A percentile compares a stretch with the other conserved stretches of the same genome.
Evolutionary conservation across 2,888 invertebrate genomes (phyloP).

Genomic region (Cremastinae sp.): DNA sequence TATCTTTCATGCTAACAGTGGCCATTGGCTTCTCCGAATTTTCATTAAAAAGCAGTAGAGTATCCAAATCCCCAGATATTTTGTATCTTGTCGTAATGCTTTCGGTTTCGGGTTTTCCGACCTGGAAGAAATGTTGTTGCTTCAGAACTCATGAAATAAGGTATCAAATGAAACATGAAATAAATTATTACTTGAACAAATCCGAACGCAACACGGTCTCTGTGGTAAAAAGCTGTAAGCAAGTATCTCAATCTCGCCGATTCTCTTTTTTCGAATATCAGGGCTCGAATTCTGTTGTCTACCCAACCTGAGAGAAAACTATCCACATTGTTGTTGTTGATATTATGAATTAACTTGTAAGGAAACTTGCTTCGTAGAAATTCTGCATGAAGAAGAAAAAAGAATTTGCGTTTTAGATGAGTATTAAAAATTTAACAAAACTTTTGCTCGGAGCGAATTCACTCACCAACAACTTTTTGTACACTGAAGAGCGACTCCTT

Average conservation of each 20-base stretch:
- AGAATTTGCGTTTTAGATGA: neutral
- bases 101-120: conserved; percentile 85
- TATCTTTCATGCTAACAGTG: conserved; percentile 93
- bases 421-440: neutral
- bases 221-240: conserved; percentile 92
- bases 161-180: conserved; percentile 26
- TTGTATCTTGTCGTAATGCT: conserved; percentile 86
- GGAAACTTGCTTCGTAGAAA: conserved; percentile 94
- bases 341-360: conserved; percentile 86
- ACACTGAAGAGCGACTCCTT: conserved; percentile 90
- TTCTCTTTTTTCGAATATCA: conserved; percentile 91
- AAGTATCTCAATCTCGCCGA: conserved; percentile 92
- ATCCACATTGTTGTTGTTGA: conserved; percentile 88
- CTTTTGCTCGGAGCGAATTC: too few relatives aligned
- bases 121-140: too few relatives aligned
- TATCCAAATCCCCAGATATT: conserved; percentile 88
- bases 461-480: conserved; percentile 89
- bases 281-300: conserved; percentile 94
- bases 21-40: conserved; percentile 90
- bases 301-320: conserved; percentile 92
- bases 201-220: conserved; percentile 93
- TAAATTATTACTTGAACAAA: conserved; percentile 80
- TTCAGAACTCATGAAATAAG: too few relatives aligned
- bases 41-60: conserved; percentile 94
- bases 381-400: conserved; percentile 81